A percentile compares a stretch with the other conserved stretches of the same genome.
phyloP scores from a whole-genome alignment of 1,140 invertebrate species.

The Lethrus apterus region DNA sequence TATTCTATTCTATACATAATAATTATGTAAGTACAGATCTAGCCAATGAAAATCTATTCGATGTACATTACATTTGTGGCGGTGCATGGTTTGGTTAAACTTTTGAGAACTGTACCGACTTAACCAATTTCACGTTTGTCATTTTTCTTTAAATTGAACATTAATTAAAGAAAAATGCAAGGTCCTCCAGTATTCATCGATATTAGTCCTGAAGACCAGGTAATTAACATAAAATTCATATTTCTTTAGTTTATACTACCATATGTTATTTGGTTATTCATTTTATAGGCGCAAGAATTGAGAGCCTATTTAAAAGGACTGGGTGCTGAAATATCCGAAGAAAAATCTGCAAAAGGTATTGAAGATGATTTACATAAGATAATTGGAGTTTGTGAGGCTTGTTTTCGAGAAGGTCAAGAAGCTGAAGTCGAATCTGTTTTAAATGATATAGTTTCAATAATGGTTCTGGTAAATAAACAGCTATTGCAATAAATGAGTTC shows the following conservation, averaged over 20 bases:
- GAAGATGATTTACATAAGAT: slow-evolving; percentile 93
- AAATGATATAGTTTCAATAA: slow-evolving; percentile 88
- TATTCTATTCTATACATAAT: too few species aligned
- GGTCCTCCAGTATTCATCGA: slow-evolving; percentile 75
- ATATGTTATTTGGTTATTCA: slow-evolving; percentile 36
- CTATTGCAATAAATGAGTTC: slow-evolving; percentile 6
- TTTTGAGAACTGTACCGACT: too few species aligned
- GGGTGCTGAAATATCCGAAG: slow-evolving; percentile 86
- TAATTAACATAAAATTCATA: slow-evolving; percentile 42
- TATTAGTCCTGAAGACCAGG: slow-evolving; percentile 70
- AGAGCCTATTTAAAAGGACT: slow-evolving; percentile 82
- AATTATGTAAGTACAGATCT: too few species aligned
- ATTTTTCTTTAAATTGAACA: not conserved
- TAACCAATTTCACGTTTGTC: too few species aligned
- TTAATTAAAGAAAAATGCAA: slow-evolving; percentile 47
- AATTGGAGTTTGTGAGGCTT: slow-evolving; percentile 86
- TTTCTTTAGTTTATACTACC: slow-evolving; percentile 13
- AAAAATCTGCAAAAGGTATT: slow-evolving; percentile 81
- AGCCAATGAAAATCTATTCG: too few species aligned
- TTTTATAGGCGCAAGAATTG: slow-evolving; percentile 75
- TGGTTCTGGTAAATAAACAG: slow-evolving; percentile 66
- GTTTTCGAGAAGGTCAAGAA: slow-evolving; percentile 80
- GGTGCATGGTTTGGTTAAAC: too few species aligned
- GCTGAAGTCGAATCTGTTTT: slow-evolving; percentile 73
- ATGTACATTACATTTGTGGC: too few species aligned